Evolutionary conservation across 2,888 invertebrate species (phyloP).

Genomic region (Sphinx pinastri): DNA sequence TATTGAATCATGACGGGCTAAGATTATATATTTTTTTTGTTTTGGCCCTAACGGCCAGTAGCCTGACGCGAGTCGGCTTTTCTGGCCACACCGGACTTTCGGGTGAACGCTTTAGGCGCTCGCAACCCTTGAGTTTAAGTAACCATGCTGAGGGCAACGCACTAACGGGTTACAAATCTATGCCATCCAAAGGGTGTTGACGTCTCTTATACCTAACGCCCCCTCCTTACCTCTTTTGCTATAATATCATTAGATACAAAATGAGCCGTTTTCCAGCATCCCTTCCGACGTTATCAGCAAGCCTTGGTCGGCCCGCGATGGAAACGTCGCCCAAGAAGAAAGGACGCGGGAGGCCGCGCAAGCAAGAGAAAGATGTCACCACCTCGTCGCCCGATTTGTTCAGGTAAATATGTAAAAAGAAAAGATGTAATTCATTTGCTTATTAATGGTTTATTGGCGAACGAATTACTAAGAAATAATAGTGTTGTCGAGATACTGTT

Average conservation of each 20-base stretch:
- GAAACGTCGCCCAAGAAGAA: constrained; percentile 74
- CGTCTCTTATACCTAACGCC: neutral
- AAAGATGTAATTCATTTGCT: neutral
- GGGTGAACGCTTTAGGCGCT: too few species aligned
- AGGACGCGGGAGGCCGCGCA: constrained; percentile 76
- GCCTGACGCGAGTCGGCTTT: too few species aligned
- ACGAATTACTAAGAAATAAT: neutral
- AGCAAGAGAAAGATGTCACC: constrained; percentile 69
- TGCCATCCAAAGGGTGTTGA: too few species aligned
- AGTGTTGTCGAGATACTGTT: neutral
- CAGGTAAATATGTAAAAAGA: constrained; percentile 51
- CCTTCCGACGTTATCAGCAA: constrained; percentile 73
- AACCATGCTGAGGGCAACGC: too few species aligned
- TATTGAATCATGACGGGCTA: too few species aligned
- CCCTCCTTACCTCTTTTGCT: neutral
- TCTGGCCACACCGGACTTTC: too few species aligned
- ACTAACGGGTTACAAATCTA: too few species aligned
- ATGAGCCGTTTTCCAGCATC: constrained; percentile 52
- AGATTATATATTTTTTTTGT: too few species aligned
- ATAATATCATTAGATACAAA: neutral
- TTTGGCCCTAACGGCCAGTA: too few species aligned
- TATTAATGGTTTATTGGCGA: too few species aligned
- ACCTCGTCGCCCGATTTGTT: constrained; percentile 65
- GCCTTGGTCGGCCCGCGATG: constrained; percentile 57
- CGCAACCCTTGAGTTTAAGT: too few species aligned